Conservation (phyloP, 2,797 vertebrate species). For the Halcyon badia region DNA sequence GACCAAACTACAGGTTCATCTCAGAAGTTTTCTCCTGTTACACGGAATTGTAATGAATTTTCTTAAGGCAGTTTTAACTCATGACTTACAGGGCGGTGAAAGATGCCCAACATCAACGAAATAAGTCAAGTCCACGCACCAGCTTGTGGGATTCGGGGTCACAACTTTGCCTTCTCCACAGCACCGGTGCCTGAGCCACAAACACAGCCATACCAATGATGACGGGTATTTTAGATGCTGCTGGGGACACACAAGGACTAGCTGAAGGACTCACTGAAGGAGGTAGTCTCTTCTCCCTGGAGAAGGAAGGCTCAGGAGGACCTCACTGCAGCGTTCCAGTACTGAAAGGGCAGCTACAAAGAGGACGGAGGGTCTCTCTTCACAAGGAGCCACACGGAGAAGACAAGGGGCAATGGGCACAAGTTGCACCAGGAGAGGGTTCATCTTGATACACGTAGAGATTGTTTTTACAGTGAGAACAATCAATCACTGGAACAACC, state of each 20-base stretch:
- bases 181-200: background rate
- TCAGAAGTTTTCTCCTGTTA: background rate
- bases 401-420: fast-evolving
- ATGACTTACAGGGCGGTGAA: fast-evolving
- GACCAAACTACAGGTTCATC: background rate
- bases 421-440: too few species aligned
- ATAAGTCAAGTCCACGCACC: fast-evolving
- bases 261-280: background rate
- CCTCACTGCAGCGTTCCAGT: too few species aligned
- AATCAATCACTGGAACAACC: too few species aligned
- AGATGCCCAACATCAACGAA: fast-evolving
- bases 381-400: background rate
- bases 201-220: background rate
- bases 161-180: background rate
- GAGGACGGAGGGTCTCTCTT: background rate
- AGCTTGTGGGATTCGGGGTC: background rate
- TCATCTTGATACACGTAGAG: too few species aligned
- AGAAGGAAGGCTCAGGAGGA: too few species aligned
- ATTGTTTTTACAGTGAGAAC: too few species aligned
- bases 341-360: too few species aligned
- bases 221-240: too few species aligned
- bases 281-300: background rate
- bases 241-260: background rate
- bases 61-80: background rate
- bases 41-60: fast-evolving